Evolutionary conservation across 2,113 vertebrate genomes (phyloP).

Genomic region (Boulengerochromis microlepis): DNA sequence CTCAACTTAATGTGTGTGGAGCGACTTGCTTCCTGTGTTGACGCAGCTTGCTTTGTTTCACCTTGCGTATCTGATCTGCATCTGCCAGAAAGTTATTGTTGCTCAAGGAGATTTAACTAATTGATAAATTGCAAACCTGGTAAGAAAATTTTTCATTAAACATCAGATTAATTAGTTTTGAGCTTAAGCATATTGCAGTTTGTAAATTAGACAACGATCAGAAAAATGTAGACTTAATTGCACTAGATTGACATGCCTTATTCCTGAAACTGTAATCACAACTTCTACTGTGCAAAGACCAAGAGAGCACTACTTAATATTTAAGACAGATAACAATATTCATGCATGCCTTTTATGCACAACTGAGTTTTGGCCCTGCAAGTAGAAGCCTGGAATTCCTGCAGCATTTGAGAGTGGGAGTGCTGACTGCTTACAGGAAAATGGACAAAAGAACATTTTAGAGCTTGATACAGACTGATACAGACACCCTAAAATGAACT

Average conservation of each 20-base stretch:
- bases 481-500: neutral
- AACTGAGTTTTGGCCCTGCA: neutral
- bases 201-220: neutral
- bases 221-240: neutral
- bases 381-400: neutral
- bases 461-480: constrained; percentile 15
- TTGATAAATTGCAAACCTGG: neutral
- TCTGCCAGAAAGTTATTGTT: neutral
- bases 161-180: neutral
- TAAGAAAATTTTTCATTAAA: neutral
- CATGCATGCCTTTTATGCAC: neutral
- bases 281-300: neutral
- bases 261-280: neutral
- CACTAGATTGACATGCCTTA: neutral
- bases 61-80: neutral
- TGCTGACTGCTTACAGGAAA: neutral
- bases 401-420: constrained; percentile 9
- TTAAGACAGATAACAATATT: neutral
- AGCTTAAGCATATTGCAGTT: neutral
- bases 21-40: neutral
- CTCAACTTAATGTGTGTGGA: neutral
- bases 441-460: neutral
- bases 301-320: neutral
- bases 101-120: neutral
- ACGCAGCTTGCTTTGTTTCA: neutral